Evolutionary conservation across 1,140 invertebrate species (phyloP).

Genomic region (Oreohelix idahoensis): DNA sequence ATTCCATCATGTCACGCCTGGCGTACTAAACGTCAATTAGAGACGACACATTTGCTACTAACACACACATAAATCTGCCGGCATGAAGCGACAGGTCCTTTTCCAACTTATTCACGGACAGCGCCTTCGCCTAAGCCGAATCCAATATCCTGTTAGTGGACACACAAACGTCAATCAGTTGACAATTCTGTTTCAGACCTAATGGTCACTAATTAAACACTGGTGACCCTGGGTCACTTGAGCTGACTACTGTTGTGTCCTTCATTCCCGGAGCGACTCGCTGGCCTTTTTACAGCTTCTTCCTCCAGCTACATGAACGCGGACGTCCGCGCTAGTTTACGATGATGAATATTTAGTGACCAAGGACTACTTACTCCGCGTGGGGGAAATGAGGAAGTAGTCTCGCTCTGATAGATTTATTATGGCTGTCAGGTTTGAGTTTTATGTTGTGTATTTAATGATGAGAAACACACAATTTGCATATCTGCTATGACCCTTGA

Average conservation of each 20-base stretch:
- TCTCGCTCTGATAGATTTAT: not conserved
- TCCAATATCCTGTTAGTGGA: not conserved
- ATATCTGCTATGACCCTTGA: too few species aligned
- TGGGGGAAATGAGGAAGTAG: not conserved
- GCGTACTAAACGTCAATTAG: too few species aligned
- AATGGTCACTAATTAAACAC: not conserved
- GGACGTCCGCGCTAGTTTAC: not conserved
- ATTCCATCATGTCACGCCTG: too few species aligned
- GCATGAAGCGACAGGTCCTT: too few species aligned
- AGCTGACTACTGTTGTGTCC: not conserved
- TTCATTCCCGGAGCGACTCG: not conserved
- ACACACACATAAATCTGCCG: too few species aligned
- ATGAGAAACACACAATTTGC: too few species aligned
- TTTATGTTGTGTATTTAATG: too few species aligned
- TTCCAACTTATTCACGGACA: too few species aligned
- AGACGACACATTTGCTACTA: too few species aligned
- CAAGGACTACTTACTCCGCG: not conserved
- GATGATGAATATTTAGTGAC: not conserved
- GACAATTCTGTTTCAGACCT: not conserved
- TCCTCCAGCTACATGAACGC: not conserved
- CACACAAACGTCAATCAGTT: not conserved
- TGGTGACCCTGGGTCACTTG: not conserved
- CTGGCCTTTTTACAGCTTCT: not conserved
- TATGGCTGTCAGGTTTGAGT: too few species aligned
- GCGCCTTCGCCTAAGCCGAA: not conserved